phyloP scores from a whole-genome alignment of 1,140 invertebrate species.

The Rhagoletis pomonella region DNA sequence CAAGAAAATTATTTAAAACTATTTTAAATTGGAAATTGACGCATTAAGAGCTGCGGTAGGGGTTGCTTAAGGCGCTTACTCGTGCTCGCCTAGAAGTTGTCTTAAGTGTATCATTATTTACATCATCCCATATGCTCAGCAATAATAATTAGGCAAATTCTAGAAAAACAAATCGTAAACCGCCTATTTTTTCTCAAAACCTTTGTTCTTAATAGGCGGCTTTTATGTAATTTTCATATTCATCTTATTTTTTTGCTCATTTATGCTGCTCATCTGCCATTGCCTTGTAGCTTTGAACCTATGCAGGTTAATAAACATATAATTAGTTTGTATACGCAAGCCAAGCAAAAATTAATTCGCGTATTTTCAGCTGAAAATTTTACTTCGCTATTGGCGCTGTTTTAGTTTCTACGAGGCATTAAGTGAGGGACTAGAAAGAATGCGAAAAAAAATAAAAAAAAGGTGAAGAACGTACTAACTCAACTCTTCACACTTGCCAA shows the following conservation, averaged over 20 bases:
- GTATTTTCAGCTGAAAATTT: constrained; percentile 13
- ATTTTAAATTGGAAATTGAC: too few relatives aligned
- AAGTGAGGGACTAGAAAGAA: not conserved
- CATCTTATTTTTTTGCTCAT: not conserved
- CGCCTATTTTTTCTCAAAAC: not conserved
- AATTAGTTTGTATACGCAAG: constrained; percentile 46
- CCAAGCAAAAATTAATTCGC: not conserved
- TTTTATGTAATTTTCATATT: not conserved
- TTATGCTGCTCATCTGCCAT: not conserved
- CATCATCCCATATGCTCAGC: not conserved
- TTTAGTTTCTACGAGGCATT: constrained; percentile 6
- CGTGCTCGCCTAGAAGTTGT: not conserved
- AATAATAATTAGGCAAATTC: constrained; percentile 2
- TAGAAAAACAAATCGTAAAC: not conserved
- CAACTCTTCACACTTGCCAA: constrained; percentile 17
- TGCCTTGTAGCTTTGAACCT: constrained; percentile 1
- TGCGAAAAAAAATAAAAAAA: not conserved
- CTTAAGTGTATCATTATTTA: constrained; percentile 34
- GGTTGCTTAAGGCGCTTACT: too few relatives aligned
- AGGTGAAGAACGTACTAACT: not conserved
- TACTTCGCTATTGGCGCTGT: not conserved
- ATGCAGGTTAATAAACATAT: constrained; percentile 29
- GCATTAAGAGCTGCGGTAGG: too few relatives aligned
- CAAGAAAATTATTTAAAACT: too few relatives aligned
- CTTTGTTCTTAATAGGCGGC: not conserved